These are phyloP conservation scores for Pomatorhinus ruficollis DNA, from an alignment of 2,113 vertebrate genomes.

Conservation along the genomic window DNA sequence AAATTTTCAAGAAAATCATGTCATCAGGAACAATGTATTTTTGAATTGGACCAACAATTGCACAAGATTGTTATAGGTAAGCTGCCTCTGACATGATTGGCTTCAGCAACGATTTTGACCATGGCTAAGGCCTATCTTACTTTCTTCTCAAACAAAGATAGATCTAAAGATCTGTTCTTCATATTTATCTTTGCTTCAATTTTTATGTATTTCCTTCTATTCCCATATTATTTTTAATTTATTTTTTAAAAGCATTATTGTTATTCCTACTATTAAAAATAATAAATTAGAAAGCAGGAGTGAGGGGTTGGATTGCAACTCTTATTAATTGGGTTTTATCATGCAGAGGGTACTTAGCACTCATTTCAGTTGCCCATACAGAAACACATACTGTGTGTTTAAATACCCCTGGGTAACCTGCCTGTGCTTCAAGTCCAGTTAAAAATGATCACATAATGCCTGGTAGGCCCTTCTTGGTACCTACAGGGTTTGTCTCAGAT, in stretches of 20 bases:
- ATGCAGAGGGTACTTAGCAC: background rate
- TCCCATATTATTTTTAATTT: background rate
- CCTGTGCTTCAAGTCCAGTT: background rate
- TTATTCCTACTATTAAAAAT: background rate
- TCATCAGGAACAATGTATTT: rapidly evolving
- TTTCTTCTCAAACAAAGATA: background rate
- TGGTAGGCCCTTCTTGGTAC: background rate
- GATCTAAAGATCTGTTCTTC: background rate
- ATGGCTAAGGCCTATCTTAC: background rate
- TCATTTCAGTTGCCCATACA: background rate
- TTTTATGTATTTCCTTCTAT: background rate
- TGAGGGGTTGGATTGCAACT: rapidly evolving
- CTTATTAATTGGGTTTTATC: background rate
- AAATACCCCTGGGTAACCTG: background rate
- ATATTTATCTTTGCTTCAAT: background rate
- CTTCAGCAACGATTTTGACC: background rate
- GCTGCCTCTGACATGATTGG: background rate
- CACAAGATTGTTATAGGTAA: background rate
- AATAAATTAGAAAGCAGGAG: background rate
- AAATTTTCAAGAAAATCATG: background rate
- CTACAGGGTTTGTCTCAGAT: background rate
- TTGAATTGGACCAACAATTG: background rate
- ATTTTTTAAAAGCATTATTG: background rate
- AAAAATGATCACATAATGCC: background rate
- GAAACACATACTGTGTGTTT: background rate